Base-by-base conservation (phyloP, 2,888 invertebrate genomes). In the Romanomermis culicivorax region DNA sequence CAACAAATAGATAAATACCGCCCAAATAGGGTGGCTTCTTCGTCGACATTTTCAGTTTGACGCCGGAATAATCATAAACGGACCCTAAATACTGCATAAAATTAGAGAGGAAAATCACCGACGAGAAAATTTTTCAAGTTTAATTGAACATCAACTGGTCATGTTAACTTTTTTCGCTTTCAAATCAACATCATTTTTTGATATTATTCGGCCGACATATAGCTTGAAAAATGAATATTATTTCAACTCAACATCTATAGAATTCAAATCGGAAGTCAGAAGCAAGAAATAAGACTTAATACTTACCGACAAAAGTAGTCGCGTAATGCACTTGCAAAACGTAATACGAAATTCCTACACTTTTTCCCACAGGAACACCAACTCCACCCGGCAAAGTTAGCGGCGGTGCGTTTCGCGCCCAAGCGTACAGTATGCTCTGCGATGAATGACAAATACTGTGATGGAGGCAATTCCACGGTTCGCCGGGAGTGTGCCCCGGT, bases 381-480 rank as follows among this genome's bases (percentile, higher is more conserved):
- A 77, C 77, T 60, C 72, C 72, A 59, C 69, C 59, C 1, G 77
- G 77, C 2, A 78, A 67, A 14, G 63, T 62, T 1, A 77, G 71
- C 27, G 73, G 65, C 1, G 76, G 75, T 0, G 77, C 78, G 64
- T 78, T 77, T 69, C 76, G 72, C 1, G 77, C 77, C 78, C 77
- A 78, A 2, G 77, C 77, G 64, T 76, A 78, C 51, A 77, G 64
- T 47, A 78, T 77, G 14, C 64, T 59, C n/a, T 57, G 54, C 59
- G 62, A 56, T 20, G 62, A 65, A 26, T 57, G 61, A 57, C 73
- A 74, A 23, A 71, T 65, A 43, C 64, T 65, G 58, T 67, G 66
- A 58, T 72, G 72, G 20, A 71, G 71, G 68, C 77, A 77, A 58
- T 72, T 69, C 85, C 86, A 84, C 52, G 81, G 79, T 27, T 76